phyloP scores from a whole-genome alignment of 2,113 vertebrate genomes.

The Dinomys branickii region DNA sequence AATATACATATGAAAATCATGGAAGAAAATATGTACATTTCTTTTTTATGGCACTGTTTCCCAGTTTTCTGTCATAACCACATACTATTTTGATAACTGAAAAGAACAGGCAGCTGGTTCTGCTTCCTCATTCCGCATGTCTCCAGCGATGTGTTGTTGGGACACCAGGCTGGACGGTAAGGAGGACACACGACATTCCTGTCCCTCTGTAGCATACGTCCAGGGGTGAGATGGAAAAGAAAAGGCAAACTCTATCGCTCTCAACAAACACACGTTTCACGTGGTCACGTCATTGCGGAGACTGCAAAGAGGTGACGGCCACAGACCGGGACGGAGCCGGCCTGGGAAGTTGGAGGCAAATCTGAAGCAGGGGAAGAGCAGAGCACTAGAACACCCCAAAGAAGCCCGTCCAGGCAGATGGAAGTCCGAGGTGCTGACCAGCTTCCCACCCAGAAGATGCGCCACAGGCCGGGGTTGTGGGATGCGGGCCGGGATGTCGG shows the following conservation, averaged over 20 bases:
- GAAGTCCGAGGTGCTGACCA: neutral
- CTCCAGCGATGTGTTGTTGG: neutral
- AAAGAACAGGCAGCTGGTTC: neutral
- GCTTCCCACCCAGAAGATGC: neutral
- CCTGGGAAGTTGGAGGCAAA: neutral
- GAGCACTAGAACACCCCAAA: neutral
- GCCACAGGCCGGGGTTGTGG: neutral
- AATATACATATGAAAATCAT: neutral
- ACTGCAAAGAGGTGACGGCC: too few species aligned
- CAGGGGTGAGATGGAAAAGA: neutral
- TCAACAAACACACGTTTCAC: neutral
- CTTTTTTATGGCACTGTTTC: neutral
- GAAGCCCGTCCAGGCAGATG: neutral
- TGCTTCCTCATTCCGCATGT: neutral
- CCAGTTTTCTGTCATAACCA: neutral
- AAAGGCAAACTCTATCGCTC: neutral
- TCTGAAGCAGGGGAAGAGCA: neutral
- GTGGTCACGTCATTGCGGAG: neutral
- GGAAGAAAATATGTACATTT: neutral
- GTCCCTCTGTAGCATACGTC: neutral
- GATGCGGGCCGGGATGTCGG: too few species aligned
- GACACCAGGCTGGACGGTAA: neutral
- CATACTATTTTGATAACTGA: neutral
- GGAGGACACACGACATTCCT: neutral
- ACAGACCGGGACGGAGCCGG: accelerated